phyloP scores from a whole-genome alignment of 2,113 vertebrate genomes.

The Muntiacus reevesi region DNA sequence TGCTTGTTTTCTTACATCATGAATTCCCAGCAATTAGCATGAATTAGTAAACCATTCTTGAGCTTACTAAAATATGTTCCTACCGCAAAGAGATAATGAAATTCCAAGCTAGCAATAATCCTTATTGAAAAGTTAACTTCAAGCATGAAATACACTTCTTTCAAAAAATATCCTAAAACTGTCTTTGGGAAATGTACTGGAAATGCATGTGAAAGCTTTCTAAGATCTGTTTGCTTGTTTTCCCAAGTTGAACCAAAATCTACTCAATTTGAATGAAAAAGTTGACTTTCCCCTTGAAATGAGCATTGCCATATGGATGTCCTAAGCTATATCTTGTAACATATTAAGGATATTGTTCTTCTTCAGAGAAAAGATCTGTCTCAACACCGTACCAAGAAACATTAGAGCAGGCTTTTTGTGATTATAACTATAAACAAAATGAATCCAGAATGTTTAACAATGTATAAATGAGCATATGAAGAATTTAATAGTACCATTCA shows the following conservation, averaged over 20 bases:
- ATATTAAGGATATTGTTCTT: background rate
- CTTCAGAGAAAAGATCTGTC: background rate
- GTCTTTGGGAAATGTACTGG: background rate
- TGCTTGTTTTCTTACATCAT: conserved; percentile 24
- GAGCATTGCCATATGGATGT: background rate
- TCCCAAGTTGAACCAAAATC: background rate
- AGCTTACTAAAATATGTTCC: conserved; percentile 38
- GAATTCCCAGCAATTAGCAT: conserved; percentile 43
- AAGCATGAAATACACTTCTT: conserved; percentile 38
- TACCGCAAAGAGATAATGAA: conserved; percentile 48
- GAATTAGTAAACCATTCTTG: conserved; percentile 37
- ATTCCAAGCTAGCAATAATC: conserved; percentile 44
- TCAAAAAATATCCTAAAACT: conserved; percentile 34
- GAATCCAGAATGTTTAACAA: background rate
- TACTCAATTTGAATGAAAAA: conserved; percentile 19
- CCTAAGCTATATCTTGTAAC: background rate
- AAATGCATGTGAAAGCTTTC: background rate
- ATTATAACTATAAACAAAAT: background rate
- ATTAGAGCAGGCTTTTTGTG: background rate
- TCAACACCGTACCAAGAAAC: background rate
- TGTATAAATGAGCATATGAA: background rate
- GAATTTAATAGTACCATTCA: conserved; percentile 9
- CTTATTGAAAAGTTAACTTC: conserved; percentile 55
- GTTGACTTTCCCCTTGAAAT: background rate
- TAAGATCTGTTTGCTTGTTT: background rate